Evolutionary conservation across 2,797 vertebrate genomes (phyloP).

Genomic region (Notolabrus celidotus): DNA sequence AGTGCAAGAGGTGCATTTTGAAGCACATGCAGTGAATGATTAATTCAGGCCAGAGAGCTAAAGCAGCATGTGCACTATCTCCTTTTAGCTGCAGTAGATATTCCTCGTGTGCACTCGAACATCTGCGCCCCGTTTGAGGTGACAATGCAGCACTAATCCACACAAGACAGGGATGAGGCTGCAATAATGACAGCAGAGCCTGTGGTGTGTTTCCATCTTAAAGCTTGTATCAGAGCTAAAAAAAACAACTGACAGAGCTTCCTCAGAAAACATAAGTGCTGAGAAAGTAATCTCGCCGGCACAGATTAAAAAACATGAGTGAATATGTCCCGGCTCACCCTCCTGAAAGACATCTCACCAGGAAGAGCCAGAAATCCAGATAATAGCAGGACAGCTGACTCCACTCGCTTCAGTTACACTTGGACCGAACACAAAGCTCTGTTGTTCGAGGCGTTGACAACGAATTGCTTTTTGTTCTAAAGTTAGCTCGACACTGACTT

Average conservation of each 20-base stretch:
- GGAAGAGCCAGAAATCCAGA: slow-evolving; percentile 38
- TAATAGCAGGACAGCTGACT: slow-evolving; percentile 34
- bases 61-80: slow-evolving; percentile 7
- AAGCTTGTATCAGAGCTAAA: slow-evolving; percentile 8
- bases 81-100: slow-evolving; percentile 25
- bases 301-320: slow-evolving; percentile 58
- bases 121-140: slow-evolving; percentile 24
- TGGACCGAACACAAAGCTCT: slow-evolving; percentile 8
- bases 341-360: slow-evolving; percentile 33
- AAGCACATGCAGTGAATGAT: slow-evolving; percentile 42
- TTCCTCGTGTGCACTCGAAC: slow-evolving; percentile 16
- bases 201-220: slow-evolving; percentile 38
- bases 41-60: slow-evolving; percentile 48
- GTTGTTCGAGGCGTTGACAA: slow-evolving; percentile 31
- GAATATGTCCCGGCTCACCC: slow-evolving; percentile 48
- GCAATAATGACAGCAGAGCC: slow-evolving; percentile 43
- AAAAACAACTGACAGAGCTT: slow-evolving; percentile 34
- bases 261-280: slow-evolving; percentile 23
- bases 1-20: slow-evolving; percentile 49
- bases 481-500: slow-evolving; percentile 29
- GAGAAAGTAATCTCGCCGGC: slow-evolving; percentile 62
- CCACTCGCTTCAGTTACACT: slow-evolving; percentile 13
- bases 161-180: slow-evolving; percentile 14
- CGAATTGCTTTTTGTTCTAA: slow-evolving; percentile 51
- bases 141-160: slow-evolving; percentile 47